These are phyloP conservation scores for Clinocottus analis DNA, from an alignment of 2,113 vertebrate species.

Conservation along the genomic window DNA sequence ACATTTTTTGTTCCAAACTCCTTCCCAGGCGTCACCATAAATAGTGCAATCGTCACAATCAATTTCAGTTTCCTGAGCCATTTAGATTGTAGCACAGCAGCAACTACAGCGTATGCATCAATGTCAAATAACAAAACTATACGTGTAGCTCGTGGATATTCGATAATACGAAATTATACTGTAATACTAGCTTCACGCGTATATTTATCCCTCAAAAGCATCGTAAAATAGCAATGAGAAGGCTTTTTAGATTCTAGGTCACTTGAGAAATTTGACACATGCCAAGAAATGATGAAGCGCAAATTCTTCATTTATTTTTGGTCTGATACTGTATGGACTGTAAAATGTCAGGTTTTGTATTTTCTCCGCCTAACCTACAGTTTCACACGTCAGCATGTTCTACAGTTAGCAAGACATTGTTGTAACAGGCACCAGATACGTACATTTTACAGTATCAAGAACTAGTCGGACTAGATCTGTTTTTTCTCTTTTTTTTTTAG, in stretches of 20 bases:
- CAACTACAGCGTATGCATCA: not conserved
- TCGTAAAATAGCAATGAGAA: not conserved
- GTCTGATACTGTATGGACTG: not conserved
- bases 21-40: constrained; percentile 30
- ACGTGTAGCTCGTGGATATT: constrained; percentile 1
- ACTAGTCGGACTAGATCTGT: not conserved
- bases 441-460: no score
- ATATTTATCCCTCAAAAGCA: not conserved
- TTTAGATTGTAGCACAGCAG: constrained; percentile 33
- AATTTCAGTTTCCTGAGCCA: constrained; percentile 57
- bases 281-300: not conserved
- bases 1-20: not conserved
- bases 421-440: constrained; percentile 16
- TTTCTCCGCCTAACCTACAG: not conserved
- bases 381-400: not conserved
- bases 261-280: constrained; percentile 2
- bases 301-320: not conserved
- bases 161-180: not conserved
- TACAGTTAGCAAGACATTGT: constrained; percentile 13
- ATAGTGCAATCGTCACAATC: constrained; percentile 42
- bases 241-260: not conserved
- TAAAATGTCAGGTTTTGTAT: constrained; percentile 10
- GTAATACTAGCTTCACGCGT: not conserved
- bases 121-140: constrained; percentile 18
- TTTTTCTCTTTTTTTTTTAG: not conserved